A percentile compares a stretch with the other conserved stretches of the same genome.
Conservation (phyloP, 2,113 vertebrate species). For the Rhizomys pruinosus region DNA sequence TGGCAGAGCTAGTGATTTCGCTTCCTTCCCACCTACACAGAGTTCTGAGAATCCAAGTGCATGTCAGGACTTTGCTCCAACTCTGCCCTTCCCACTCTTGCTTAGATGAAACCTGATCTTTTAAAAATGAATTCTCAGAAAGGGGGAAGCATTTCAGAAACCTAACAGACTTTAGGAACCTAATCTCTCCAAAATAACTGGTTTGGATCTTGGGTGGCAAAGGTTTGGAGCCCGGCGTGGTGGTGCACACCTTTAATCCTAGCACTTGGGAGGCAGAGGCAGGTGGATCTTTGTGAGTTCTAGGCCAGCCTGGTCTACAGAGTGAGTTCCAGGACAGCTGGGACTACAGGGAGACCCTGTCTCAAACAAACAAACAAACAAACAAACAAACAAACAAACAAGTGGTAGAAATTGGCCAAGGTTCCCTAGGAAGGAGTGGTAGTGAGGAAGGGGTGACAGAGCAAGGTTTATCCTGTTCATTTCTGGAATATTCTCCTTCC, state of each 20-base stretch:
- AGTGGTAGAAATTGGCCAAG: not conserved
- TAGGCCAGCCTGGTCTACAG: too few species aligned
- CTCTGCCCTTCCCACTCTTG: not conserved
- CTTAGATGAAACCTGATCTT: not conserved
- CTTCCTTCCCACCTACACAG: not conserved
- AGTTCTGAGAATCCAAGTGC: not conserved
- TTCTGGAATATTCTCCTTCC: constrained; percentile 7
- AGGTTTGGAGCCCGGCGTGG: too few species aligned
- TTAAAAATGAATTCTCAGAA: not conserved
- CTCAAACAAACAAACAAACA: too few species aligned
- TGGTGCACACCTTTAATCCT: too few species aligned
- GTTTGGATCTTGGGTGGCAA: not conserved
- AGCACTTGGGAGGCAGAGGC: too few species aligned
- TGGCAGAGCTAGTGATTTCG: not conserved
- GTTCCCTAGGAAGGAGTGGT: not conserved
- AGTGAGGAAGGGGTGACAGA: not conserved
- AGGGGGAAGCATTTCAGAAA: not conserved
- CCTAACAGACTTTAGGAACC: not conserved
- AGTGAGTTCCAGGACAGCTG: too few species aligned
- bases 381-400: constrained; percentile 10
- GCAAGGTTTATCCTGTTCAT: not conserved
- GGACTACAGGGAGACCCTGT: too few species aligned
- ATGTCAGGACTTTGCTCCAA: not conserved
- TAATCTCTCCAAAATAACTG: not conserved
- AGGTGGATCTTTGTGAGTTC: too few species aligned